Evolutionary conservation across 2,797 vertebrate genomes (phyloP).

Genomic region (Eutrigla gurnardus): DNA sequence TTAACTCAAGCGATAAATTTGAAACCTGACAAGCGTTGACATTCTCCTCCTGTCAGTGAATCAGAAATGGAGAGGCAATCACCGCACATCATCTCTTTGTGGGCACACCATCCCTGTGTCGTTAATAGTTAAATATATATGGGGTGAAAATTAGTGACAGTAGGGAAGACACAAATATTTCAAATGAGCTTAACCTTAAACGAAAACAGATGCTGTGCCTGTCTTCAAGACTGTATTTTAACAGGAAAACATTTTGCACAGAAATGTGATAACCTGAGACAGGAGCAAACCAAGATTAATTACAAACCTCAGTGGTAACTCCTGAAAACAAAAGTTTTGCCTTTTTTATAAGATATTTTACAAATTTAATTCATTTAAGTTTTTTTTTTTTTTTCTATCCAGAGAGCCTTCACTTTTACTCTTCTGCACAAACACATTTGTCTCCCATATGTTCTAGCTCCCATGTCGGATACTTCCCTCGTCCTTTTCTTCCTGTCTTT

Average conservation of each 20-base stretch:
- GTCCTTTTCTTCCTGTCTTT: not conserved
- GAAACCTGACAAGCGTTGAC: no score
- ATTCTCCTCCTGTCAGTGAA: no score
- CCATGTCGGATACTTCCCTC: not conserved
- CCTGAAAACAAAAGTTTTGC: not conserved
- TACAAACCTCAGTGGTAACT: not conserved
- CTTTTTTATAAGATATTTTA: not conserved
- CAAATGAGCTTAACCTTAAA: not conserved
- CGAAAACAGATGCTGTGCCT: not conserved
- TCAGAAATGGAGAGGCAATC: no score
- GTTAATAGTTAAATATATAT: no score
- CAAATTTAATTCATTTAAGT: no score
- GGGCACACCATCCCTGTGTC: no score
- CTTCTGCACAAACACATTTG: conserved; percentile 9
- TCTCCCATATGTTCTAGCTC: not conserved
- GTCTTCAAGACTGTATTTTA: not conserved
- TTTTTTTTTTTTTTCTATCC: not conserved
- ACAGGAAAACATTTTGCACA: not conserved
- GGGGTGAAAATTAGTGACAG: no score
- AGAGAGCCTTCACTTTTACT: not conserved
- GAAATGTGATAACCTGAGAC: not conserved
- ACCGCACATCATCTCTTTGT: no score
- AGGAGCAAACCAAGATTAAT: not conserved
- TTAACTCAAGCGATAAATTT: no score
- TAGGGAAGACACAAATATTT: not conserved